Percentiles rank a stretch among this genome's conserved stretches.
phyloP scores from a whole-genome alignment of 2,888 invertebrate genomes.

The Nemotelus nigrinus region DNA sequence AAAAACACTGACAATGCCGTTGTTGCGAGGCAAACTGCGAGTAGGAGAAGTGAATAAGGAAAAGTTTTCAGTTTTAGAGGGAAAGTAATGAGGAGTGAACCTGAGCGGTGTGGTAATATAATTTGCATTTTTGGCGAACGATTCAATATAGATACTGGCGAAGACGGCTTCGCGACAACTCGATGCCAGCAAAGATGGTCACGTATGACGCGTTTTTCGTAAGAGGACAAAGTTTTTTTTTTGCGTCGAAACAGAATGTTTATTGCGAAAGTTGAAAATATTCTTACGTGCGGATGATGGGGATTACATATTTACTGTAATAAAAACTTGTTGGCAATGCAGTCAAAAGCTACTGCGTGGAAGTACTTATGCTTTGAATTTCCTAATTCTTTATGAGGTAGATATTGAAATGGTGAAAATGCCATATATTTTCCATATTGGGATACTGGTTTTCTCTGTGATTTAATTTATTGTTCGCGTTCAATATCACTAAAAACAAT shows the following conservation, averaged over 20 bases:
- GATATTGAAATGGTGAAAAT: no score
- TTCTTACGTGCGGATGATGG: slow-evolving; percentile 32
- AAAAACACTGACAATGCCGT: background rate
- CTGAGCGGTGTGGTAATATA: slow-evolving; percentile 36
- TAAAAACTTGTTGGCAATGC: no score
- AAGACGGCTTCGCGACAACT: background rate
- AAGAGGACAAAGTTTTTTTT: slow-evolving; percentile 4
- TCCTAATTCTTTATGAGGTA: no score
- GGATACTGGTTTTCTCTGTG: no score
- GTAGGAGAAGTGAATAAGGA: slow-evolving; percentile 26
- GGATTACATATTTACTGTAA: background rate
- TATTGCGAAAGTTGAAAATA: slow-evolving; percentile 42
- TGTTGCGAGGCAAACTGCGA: background rate
- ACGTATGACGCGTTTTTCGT: slow-evolving; percentile 43
- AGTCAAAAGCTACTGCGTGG: no score
- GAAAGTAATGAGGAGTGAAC: slow-evolving; percentile 8
- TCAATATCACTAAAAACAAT: no score
- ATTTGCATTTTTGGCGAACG: slow-evolving; percentile 42
- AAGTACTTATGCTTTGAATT: no score
- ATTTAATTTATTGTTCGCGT: no score
- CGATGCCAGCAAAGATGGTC: slow-evolving; percentile 15
- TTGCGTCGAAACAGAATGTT: background rate
- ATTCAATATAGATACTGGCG: background rate
- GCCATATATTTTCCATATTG: no score
- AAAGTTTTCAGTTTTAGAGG: background rate